Conservation (phyloP, 2,113 vertebrate genomes). For the Cranoglanis bouderius region DNA sequence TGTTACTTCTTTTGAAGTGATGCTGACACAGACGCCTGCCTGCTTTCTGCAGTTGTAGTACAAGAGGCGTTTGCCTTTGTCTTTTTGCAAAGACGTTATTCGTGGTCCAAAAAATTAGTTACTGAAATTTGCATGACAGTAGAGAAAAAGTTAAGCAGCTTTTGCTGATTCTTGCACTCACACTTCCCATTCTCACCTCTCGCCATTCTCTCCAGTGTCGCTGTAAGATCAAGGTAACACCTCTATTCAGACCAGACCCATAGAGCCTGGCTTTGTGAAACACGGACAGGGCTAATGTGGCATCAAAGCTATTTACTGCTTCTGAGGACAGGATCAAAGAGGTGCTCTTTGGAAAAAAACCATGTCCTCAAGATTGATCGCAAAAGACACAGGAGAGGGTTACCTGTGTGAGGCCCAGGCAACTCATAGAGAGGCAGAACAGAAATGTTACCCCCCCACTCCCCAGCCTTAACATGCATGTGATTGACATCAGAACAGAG, state of each 20-base stretch:
- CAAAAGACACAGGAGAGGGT: conserved; percentile 21
- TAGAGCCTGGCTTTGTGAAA: conserved; percentile 40
- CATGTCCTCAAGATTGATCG: conserved; percentile 48
- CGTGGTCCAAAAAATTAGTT: conserved; percentile 30
- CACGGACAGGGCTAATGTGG: conserved; percentile 42
- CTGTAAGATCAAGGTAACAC: conserved; percentile 52
- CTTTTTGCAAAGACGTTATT: conserved; percentile 10
- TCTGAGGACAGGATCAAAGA: conserved; percentile 49
- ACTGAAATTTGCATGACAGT: conserved; percentile 53
- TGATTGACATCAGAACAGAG: conserved; percentile 50
- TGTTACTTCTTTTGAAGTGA: conserved; percentile 41
- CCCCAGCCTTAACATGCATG: conserved; percentile 49
- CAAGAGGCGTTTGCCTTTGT: conserved; percentile 32
- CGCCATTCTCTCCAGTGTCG: neutral
- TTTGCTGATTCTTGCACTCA: conserved; percentile 15
- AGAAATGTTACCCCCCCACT: neutral
- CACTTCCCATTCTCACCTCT: conserved; percentile 52
- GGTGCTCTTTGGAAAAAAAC: conserved; percentile 39
- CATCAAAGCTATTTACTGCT: conserved; percentile 54
- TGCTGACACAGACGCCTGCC: neutral
- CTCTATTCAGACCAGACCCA: conserved; percentile 43
- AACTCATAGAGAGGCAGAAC: conserved; percentile 22
- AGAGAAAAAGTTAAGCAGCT: conserved; percentile 34
- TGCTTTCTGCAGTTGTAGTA: conserved; percentile 4
- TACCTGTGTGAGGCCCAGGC: conserved; percentile 41